Base-by-base conservation (phyloP, 2,888 invertebrate species). In the Leucania comma region DNA sequence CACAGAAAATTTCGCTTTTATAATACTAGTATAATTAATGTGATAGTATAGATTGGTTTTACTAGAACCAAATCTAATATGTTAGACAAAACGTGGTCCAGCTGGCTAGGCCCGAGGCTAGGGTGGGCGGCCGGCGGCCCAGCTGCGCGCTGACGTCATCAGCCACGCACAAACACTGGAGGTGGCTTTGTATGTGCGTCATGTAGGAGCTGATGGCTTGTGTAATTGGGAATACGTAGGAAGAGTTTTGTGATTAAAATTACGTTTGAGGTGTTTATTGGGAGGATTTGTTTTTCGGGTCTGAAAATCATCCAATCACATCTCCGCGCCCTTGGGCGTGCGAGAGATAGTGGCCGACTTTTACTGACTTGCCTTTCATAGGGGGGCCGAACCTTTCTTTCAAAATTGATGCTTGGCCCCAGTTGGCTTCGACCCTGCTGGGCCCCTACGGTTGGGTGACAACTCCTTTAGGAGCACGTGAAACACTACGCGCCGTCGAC, bases 81-180 rank as follows among this genome's bases (percentile, higher is more conserved):
- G 32, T 48, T 22, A 46, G 50, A 38, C 14, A 46, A 5, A 72
- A 26, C 35, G 38, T 66, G 56, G 65, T 75, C 20, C 26, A 46
- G 53, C 57, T 64, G 62, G 38, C 9, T 20, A 59, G 61, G 24
- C 26, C 17, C 24, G 46, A 20, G n/a, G n/a, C n/a, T n/a, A 20
- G 70, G 62, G 78, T 75, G 75, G 75, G 74, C 61, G 58, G n/a
- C 17, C 54, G 75, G 42, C 63, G 72, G 71, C 57, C 58, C 48
- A 60, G 51, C 61, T 56, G 57, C 22, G 50, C 38, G 26, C 22
- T 78, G 79, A 83, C 83, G 82, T 82, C 83, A 79, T 54, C 58
- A 29, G 14, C 68, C 68, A 72, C 78, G 72, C 68, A 63, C 58
- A 59, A 68, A 51, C 48, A 22, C 63, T 72, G 78, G 66, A 75